Evolutionary conservation across 2,113 vertebrate species (phyloP).

Genomic region (Anhinga rufa): DNA sequence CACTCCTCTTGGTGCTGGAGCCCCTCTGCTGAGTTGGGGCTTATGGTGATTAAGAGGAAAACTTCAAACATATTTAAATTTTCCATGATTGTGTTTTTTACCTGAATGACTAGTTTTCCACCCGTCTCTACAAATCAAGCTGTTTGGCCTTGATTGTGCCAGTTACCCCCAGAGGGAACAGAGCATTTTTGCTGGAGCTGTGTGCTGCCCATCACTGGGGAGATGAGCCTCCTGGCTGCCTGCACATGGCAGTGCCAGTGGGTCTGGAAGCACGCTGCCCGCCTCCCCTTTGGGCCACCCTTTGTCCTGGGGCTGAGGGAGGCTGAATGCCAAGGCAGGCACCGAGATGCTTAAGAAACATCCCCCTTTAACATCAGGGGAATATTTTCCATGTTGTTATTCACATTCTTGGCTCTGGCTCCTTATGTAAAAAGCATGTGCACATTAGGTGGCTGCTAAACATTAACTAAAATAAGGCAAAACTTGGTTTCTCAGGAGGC

Average conservation of each 20-base stretch:
- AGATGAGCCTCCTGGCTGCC: neutral
- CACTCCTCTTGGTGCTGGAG: neutral
- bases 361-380: neutral
- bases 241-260: neutral
- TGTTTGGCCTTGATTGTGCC: neutral
- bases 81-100: neutral
- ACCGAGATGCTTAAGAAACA: neutral
- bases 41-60: neutral
- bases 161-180: neutral
- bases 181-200: neutral
- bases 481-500: neutral
- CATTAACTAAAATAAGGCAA: neutral
- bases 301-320: neutral
- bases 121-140: neutral
- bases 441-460: neutral
- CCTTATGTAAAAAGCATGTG: neutral
- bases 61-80: neutral
- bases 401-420: neutral
- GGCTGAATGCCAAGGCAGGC: neutral
- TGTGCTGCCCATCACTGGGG: neutral
- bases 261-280: neutral
- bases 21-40: neutral
- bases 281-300: neutral
- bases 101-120: neutral
- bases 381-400: neutral